These are phyloP conservation scores for Aratinga solstitialis DNA, from an alignment of 2,797 vertebrate genomes.

Conservation along the genomic window DNA sequence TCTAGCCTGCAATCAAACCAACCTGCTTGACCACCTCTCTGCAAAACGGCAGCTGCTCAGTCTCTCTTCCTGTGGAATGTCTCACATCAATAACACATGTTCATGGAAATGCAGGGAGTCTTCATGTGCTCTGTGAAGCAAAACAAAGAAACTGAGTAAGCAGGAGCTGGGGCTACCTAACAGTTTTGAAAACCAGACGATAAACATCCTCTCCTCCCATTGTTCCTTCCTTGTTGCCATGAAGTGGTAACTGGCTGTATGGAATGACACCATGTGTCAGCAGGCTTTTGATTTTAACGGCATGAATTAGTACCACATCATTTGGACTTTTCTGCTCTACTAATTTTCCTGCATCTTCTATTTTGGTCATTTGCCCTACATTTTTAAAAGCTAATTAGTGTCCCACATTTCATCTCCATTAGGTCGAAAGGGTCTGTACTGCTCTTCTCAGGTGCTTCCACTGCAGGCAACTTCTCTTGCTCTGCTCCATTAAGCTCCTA, in stretches of 20 bases:
- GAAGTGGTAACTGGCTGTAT: neutral
- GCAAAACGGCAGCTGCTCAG: neutral
- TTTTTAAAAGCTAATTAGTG: constrained; percentile 16
- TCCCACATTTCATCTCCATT: neutral
- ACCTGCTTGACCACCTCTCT: neutral
- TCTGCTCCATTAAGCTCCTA: neutral
- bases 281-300: neutral
- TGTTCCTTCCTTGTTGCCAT: neutral
- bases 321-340: constrained; percentile 64
- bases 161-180: neutral
- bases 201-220: neutral
- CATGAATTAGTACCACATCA: constrained; percentile 4
- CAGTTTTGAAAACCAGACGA: neutral
- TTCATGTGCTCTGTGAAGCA: neutral
- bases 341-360: constrained; percentile 55
- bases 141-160: neutral
- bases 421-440: neutral
- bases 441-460: neutral
- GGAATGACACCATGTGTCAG: neutral
- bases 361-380: constrained; percentile 59
- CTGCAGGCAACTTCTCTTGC: neutral
- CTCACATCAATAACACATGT: neutral
- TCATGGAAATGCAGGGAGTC: neutral
- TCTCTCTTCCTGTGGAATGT: neutral
- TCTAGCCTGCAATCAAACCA: neutral